Percentiles rank a stretch among this genome's conserved stretches.
These are phyloP conservation scores for Sogatella furcifera DNA, from an alignment of 1,140 invertebrate genomes.

Conservation along the genomic window DNA sequence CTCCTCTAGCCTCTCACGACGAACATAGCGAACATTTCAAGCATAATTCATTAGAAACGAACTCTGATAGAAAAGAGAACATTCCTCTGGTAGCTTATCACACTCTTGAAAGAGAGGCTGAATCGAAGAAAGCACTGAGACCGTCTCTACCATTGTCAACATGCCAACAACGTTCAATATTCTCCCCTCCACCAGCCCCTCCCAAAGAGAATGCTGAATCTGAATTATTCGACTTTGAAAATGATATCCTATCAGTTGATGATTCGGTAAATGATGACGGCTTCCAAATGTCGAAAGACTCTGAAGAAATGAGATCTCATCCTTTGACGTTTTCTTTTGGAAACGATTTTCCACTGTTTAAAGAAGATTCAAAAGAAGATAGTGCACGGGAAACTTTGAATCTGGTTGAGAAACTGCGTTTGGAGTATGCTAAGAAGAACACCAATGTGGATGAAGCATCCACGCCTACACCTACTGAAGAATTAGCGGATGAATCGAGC, in stretches of 20 bases:
- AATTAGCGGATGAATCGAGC: too few relatives aligned
- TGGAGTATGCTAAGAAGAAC: slow-evolving; percentile 52
- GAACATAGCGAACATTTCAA: not conserved
- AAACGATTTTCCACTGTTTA: slow-evolving; percentile 47
- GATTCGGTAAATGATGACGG: slow-evolving; percentile 47
- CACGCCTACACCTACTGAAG: too few relatives aligned
- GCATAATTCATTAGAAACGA: slow-evolving; percentile 2
- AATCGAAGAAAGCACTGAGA: slow-evolving; percentile 24
- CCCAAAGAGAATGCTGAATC: slow-evolving; percentile 45
- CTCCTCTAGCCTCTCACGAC: slow-evolving; percentile 2
- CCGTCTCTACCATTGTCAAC: slow-evolving; percentile 19
- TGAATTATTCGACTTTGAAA: slow-evolving; percentile 52
- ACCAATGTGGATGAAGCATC: slow-evolving; percentile 32
- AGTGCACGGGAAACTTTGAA: slow-evolving; percentile 62
- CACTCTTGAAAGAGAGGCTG: slow-evolving; percentile 11
- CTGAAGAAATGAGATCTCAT: slow-evolving; percentile 40
- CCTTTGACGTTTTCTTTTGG: slow-evolving; percentile 54
- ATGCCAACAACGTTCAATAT: slow-evolving; percentile 48
- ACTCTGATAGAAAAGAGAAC: slow-evolving; percentile 15
- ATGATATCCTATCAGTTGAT: slow-evolving; percentile 49
- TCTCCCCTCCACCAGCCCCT: slow-evolving; percentile 54
- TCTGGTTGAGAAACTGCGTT: slow-evolving; percentile 62
- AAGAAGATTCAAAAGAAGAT: slow-evolving; percentile 68
- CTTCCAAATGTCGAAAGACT: slow-evolving; percentile 46
- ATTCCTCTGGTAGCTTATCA: slow-evolving; percentile 11